Percentiles rank a stretch among this genome's conserved stretches.
Evolutionary conservation across 2,888 invertebrate genomes (phyloP).

Genomic region (Drosophila siamana): DNA sequence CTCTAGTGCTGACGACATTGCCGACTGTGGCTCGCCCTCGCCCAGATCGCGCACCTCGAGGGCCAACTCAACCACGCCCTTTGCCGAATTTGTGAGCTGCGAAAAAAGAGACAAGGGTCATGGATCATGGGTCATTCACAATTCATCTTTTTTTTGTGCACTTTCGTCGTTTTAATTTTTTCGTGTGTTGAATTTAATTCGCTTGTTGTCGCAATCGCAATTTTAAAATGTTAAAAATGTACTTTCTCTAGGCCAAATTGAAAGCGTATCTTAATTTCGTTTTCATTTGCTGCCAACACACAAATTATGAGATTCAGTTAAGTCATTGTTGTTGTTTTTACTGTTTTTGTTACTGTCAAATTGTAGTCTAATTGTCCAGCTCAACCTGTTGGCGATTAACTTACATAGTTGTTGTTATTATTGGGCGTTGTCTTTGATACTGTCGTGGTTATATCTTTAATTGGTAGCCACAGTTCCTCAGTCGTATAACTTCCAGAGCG

Average conservation of each 20-base stretch:
- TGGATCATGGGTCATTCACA: conserved; percentile 47
- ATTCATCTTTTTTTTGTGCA: conserved; percentile 3
- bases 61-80: conserved; percentile 84
- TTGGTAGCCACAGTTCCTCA: conserved; percentile 85
- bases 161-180: conserved; percentile 27
- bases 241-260: conserved; percentile 55
- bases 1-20: not conserved
- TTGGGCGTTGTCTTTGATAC: conserved; percentile 67
- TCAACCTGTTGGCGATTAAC: conserved; percentile 31
- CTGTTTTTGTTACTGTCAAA: conserved; percentile 4
- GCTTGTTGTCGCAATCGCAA: conserved; percentile 43
- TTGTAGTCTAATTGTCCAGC: conserved; percentile 27
- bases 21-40: conserved; percentile 35
- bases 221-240: conserved; percentile 20
- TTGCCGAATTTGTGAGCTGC: conserved; percentile 79
- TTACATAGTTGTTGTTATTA: conserved; percentile 70
- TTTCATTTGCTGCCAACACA: conserved; percentile 31
- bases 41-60: conserved; percentile 82
- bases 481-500: conserved; percentile 80
- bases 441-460: conserved; percentile 84
- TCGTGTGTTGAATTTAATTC: conserved; percentile 21
- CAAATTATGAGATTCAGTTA: conserved; percentile 32
- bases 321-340: conserved; percentile 45
- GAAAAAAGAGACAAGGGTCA: conserved; percentile 17
- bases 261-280: conserved; percentile 43